Evolutionary conservation across 2,888 invertebrate genomes (phyloP).

Genomic region (Ophion ellenae): DNA sequence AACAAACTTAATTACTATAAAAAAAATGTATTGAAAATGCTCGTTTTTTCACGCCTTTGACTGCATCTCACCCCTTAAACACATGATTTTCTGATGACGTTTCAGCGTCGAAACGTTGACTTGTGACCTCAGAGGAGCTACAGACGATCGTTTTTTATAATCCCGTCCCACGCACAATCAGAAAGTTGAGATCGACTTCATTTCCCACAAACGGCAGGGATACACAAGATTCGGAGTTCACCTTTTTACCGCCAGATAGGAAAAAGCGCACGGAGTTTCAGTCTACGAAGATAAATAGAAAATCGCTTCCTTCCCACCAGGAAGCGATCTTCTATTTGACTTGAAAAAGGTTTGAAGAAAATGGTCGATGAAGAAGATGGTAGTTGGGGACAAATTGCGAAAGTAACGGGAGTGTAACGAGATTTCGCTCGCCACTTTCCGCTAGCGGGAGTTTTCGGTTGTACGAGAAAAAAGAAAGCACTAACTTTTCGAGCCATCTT

Average conservation of each 20-base stretch:
- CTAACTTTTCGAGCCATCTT: slow-evolving; percentile 16
- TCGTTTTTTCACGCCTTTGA: too few species aligned
- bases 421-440: slow-evolving; percentile 18
- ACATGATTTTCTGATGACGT: background rate
- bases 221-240: background rate
- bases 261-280: background rate
- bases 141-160: background rate
- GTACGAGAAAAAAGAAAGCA: slow-evolving; percentile 36
- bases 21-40: too few species aligned
- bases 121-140: background rate
- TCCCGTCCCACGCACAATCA: background rate
- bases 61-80: background rate
- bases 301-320: background rate
- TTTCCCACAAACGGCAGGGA: background rate
- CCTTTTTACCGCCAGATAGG: background rate
- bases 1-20: too few species aligned
- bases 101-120: background rate
- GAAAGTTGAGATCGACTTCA: background rate
- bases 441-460: slow-evolving; percentile 16
- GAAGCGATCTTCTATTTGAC: background rate
- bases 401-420: slow-evolving; percentile 31
- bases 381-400: slow-evolving; percentile 10
- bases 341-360: background rate
- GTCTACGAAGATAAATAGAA: background rate
- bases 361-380: background rate